phyloP scores from a whole-genome alignment of 2,113 vertebrate genomes.

The Arizona elegans region DNA sequence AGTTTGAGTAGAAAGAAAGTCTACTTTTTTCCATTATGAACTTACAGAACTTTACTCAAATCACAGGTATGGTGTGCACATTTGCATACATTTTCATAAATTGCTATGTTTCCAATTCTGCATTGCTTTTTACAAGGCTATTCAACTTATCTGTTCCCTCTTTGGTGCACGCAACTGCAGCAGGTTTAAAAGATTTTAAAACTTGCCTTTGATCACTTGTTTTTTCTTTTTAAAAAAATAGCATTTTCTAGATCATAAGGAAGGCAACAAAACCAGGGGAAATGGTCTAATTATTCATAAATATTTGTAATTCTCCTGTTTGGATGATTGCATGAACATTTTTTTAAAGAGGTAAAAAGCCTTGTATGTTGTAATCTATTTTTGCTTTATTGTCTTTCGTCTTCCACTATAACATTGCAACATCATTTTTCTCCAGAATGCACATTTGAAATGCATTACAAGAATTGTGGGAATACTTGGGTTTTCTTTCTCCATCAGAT shows the following conservation, averaged over 20 bases:
- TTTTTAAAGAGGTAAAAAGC: not conserved
- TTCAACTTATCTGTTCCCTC: not conserved
- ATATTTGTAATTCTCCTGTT: not conserved
- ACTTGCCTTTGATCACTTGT: not conserved
- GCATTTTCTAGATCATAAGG: not conserved
- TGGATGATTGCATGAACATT: not conserved
- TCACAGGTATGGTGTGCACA: not conserved
- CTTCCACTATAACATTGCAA: not conserved
- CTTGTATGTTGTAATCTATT: not conserved
- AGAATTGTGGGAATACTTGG: slow-evolving; percentile 36
- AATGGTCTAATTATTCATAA: not conserved
- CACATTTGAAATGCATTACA: slow-evolving; percentile 39
- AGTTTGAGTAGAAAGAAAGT: not conserved
- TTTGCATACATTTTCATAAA: not conserved
- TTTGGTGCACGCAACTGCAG: not conserved
- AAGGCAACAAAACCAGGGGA: not conserved
- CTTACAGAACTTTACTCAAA: not conserved
- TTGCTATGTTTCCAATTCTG: not conserved
- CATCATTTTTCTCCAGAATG: not conserved
- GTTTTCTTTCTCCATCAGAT: slow-evolving; percentile 53
- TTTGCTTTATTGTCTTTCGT: not conserved
- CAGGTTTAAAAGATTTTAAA: not conserved
- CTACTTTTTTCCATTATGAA: not conserved
- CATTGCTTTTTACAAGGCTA: not conserved
- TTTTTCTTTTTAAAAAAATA: not conserved